These are phyloP conservation scores for Eupithecia vulgata DNA, from an alignment of 2,888 invertebrate genomes.

Conservation along the genomic window DNA sequence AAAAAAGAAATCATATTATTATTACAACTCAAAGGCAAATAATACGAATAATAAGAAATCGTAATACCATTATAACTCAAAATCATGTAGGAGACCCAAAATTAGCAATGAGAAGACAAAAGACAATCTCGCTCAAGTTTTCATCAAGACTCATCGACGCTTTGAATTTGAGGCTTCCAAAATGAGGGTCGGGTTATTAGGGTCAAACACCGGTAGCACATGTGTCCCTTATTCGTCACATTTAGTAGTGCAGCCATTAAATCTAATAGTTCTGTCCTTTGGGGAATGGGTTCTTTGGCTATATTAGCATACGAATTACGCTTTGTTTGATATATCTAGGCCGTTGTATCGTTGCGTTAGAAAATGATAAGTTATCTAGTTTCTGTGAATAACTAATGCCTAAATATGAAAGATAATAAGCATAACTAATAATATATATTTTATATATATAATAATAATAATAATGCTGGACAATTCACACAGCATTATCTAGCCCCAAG, in stretches of 20 bases:
- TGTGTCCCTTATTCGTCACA: conserved; percentile 46
- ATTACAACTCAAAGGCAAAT: too few relatives aligned
- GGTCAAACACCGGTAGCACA: conserved; percentile 55
- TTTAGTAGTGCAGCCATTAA: conserved; percentile 31
- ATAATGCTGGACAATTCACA: too few relatives aligned
- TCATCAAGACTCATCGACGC: conserved; percentile 13
- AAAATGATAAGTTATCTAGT: background rate
- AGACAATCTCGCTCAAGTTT: background rate
- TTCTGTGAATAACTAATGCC: background rate
- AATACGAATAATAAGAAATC: too few relatives aligned
- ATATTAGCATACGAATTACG: conserved; percentile 19
- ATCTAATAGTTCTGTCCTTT: conserved; percentile 29
- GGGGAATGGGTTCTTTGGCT: conserved; percentile 9
- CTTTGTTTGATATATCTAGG: conserved; percentile 4
- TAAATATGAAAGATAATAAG: background rate
- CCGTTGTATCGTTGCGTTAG: background rate
- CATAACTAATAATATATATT: too few relatives aligned
- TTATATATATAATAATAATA: too few relatives aligned
- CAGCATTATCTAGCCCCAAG: too few relatives aligned
- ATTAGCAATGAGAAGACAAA: conserved; percentile 1
- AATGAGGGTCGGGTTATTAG: conserved; percentile 56
- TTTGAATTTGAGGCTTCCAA: conserved; percentile 20
- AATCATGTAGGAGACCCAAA: background rate
- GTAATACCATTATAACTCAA: background rate
- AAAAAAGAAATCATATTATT: too few relatives aligned